Percentiles rank a stretch among this genome's conserved stretches.
These are phyloP conservation scores for Turritopsis dohrnii DNA, from an alignment of 30 jellyfish, hydroid and myxozoan genomes.

Conservation along the genomic window DNA sequence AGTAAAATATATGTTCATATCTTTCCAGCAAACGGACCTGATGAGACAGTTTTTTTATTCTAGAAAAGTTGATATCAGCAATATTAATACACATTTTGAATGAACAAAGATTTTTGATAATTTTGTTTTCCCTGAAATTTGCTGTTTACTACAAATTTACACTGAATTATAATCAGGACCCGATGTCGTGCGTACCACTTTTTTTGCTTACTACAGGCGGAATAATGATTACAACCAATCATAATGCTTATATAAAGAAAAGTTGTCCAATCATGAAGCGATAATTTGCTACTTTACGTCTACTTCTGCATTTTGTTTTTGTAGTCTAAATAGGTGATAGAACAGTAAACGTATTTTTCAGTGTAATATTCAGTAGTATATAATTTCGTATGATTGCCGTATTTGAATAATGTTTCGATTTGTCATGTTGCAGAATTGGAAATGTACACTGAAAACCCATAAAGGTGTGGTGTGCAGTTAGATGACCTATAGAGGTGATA, in stretches of 20 bases:
- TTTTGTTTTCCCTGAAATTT: background rate
- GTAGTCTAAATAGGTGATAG: background rate
- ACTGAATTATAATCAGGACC: background rate
- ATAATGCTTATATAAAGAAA: background rate
- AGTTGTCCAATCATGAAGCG: background rate
- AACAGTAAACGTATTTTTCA: background rate
- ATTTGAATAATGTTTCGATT: background rate
- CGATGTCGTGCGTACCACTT: background rate
- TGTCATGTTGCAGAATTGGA: conserved; percentile 10
- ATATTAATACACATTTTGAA: background rate
- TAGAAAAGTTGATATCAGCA: background rate
- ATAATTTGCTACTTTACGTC: background rate
- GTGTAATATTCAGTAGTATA: background rate
- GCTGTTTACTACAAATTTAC: background rate
- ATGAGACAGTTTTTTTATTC: background rate
- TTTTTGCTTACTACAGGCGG: conserved; percentile 6
- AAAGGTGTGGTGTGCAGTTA: conserved; percentile 20
- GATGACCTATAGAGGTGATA: conserved; percentile 4
- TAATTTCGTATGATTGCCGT: background rate
- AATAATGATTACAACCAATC: background rate
- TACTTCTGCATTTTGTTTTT: background rate
- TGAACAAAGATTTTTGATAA: background rate
- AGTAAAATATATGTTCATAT: background rate
- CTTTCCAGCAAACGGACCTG: background rate
- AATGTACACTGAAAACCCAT: background rate